Conservation (phyloP, 2,888 invertebrate species). For the Nematopogon swammerdamellus region DNA sequence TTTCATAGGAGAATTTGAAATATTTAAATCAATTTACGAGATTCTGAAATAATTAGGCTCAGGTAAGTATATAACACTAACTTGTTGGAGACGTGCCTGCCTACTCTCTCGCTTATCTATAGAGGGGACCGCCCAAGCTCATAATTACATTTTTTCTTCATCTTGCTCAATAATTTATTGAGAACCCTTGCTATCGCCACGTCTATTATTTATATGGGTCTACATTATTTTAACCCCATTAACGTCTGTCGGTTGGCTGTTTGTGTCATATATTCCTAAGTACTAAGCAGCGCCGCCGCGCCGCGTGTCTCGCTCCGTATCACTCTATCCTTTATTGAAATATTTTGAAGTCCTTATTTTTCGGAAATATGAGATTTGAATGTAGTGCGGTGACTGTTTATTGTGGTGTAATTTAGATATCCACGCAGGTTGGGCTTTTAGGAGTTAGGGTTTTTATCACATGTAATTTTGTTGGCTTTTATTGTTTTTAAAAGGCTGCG, state of each 20-base stretch:
- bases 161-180: neutral
- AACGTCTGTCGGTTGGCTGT: neutral
- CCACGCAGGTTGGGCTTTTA: slow-evolving; percentile 42
- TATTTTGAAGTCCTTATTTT: neutral
- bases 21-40: too few species aligned
- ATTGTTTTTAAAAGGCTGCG: too few species aligned
- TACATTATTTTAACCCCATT: neutral
- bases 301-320: too few species aligned
- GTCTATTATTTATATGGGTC: neutral
- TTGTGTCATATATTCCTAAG: too few species aligned
- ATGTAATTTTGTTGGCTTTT: neutral
- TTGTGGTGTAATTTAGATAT: slow-evolving; percentile 48
- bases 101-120: too few species aligned
- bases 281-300: too few species aligned
- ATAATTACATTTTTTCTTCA: neutral
- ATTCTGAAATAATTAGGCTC: too few species aligned
- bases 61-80: too few species aligned
- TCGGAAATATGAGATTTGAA: neutral
- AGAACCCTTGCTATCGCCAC: neutral
- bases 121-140: neutral
- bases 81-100: too few species aligned
- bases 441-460: slow-evolving; percentile 5
- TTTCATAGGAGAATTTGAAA: too few species aligned
- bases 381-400: slow-evolving; percentile 19
- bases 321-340: neutral